Evolutionary conservation across 64 coral and sea anemone species (phyloP), one percentile per base, ranked within the genome.

Genomic region (Catalaphyllia jardinei): DNA sequence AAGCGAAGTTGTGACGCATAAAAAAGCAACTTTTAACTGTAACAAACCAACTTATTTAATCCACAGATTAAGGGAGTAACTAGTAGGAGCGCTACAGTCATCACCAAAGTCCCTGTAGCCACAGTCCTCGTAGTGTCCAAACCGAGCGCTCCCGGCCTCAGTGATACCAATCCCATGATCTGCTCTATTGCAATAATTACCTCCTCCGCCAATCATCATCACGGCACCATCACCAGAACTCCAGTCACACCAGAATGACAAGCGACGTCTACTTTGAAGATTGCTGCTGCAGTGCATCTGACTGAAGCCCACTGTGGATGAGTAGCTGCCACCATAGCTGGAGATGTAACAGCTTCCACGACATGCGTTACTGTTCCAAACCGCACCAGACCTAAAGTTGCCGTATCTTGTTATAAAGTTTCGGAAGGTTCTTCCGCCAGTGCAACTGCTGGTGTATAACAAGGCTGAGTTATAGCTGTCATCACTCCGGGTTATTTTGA

Each of bases 151-250:
- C 33, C 88, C 38, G 31, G 50, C 75, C 79, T 93, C 77, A 38
- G 91, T 93, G 60, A 93, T 88, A 18, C 79, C 87, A 59, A 93
- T 93, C 39, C 87, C 92, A 67, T 93, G 92, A 77, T 93, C 92
- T 28, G 92, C 92, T 24, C 92, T 87, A 10, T 18, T 54, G 31
- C 92, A 93, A 0, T 2, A 22, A 20, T 52, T 39, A 15, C 92
- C 86, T 1, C 92, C 92, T 52, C 92, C 92, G 57, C 92, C 92
- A 84, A 93, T 71, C 92, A 93, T 93, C 62, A 93, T 80, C 18
- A 93, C 92, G 49, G 92, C 73, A 33, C 78, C 92, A 19, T 93
- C 87, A 9, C 92, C 92, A 57, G 29, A 4, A 0, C 73, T 29
- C 80, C 82, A 89, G 69, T 93, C 86, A 82, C 92, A 93, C 92